Percentiles rank a stretch among this genome's conserved stretches.
Evolutionary conservation across 1,140 invertebrate genomes (phyloP).

Genomic region (Condylostylus longicornis): DNA sequence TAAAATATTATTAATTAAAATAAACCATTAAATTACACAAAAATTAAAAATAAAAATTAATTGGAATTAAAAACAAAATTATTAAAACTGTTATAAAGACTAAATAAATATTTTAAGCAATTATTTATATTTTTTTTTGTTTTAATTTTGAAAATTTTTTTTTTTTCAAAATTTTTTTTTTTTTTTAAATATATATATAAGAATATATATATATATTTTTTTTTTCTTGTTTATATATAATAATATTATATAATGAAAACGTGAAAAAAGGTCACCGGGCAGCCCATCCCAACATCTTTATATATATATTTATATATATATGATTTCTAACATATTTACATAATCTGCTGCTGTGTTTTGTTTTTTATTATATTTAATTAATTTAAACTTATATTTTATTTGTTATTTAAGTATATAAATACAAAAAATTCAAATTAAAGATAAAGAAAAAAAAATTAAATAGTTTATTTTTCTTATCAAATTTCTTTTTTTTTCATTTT

Average conservation of each 20-base stretch:
- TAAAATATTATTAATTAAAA: too few species aligned
- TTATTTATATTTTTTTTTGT: neutral
- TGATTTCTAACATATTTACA: neutral
- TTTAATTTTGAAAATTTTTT: neutral
- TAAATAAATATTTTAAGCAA: neutral
- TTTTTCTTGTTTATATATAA: slow-evolving; percentile 2
- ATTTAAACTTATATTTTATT: slow-evolving; percentile 3
- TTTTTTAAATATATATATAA: too few species aligned
- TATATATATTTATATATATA: slow-evolving; percentile 3
- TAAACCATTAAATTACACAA: too few species aligned
- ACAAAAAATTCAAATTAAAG: neutral
- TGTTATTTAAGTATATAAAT: neutral
- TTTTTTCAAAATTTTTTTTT: too few species aligned
- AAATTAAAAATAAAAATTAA: too few species aligned
- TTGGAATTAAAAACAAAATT: too few species aligned
- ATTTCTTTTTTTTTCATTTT: too few species aligned
- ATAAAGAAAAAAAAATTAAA: neutral
- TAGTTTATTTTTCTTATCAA: too few species aligned
- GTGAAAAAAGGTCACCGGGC: slow-evolving; percentile 29
- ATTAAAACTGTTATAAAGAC: too few species aligned
- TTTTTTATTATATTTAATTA: slow-evolving; percentile 2
- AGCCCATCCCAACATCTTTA: slow-evolving; percentile 34
- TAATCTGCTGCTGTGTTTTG: neutral
- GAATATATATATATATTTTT: slow-evolving; percentile 1
- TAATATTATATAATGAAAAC: neutral